Evolutionary conservation across 2,113 vertebrate genomes (phyloP).

Genomic region (Talpa occidentalis): DNA sequence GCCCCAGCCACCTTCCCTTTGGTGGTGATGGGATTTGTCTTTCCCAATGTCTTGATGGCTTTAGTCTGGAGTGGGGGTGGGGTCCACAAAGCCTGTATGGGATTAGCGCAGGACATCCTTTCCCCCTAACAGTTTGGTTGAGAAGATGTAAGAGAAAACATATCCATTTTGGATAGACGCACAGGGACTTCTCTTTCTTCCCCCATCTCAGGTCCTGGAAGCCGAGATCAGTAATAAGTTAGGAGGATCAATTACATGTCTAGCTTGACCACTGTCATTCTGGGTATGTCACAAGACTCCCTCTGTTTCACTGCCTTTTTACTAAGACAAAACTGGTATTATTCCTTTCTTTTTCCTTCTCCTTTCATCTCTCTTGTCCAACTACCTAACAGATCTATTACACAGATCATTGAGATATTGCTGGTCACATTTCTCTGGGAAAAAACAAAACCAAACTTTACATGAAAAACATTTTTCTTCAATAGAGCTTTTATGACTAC

Average conservation of each 20-base stretch:
- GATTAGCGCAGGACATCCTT: too few relatives aligned
- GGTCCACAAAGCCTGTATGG: too few relatives aligned
- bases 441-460: conserved; percentile 56
- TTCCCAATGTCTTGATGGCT: too few relatives aligned
- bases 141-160: neutral
- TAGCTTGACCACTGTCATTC: neutral
- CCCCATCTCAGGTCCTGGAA: conserved; percentile 5
- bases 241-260: conserved; percentile 45
- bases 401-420: conserved; percentile 57
- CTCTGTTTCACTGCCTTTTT: conserved; percentile 62
- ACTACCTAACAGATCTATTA: conserved; percentile 57
- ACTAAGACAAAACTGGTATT: conserved; percentile 60
- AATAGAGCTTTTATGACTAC: conserved; percentile 27
- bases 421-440: conserved; percentile 74
- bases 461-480: conserved; percentile 46
- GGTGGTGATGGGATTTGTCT: too few relatives aligned
- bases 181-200: neutral
- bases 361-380: conserved; percentile 71
- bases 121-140: too few relatives aligned
- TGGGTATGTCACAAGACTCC: conserved; percentile 60
- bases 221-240: conserved; percentile 31
- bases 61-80: too few relatives aligned
- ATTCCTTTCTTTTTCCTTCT: conserved; percentile 48
- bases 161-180: neutral
- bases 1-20: too few relatives aligned